Conservation (phyloP, 2,797 vertebrate species). For the Hapalemur alaotrensis region DNA sequence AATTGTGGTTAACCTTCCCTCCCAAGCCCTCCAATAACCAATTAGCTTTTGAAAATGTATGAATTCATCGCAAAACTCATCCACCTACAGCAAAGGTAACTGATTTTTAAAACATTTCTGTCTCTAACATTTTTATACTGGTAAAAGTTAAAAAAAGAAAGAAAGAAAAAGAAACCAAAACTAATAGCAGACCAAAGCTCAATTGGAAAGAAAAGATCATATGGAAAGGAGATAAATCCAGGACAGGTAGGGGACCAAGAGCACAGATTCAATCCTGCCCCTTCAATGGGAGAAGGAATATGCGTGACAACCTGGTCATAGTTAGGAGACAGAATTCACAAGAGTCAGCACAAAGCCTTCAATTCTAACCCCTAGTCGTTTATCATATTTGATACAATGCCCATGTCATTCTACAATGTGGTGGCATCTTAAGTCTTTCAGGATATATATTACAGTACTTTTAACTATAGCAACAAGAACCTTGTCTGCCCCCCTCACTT, state of each 20-base stretch:
- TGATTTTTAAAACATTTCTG: neutral
- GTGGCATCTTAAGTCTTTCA: neutral
- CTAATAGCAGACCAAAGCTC: neutral
- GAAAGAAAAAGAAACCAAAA: neutral
- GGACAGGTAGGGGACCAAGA: neutral
- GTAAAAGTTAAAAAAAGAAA: neutral
- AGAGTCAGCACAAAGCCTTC: neutral
- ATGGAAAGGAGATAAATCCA: neutral
- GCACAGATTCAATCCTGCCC: neutral
- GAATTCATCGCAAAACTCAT: neutral
- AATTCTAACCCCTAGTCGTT: neutral
- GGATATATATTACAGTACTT: neutral
- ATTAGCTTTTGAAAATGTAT: constrained; percentile 47
- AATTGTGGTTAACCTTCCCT: neutral
- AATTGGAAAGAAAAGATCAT: neutral
- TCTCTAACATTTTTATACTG: neutral
- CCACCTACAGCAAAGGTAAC: neutral
- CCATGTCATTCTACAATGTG: neutral
- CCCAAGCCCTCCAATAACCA: neutral
- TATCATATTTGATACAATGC: neutral
- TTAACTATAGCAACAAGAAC: neutral
- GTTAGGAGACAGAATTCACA: neutral
- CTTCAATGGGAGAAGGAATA: neutral
- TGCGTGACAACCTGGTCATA: neutral
- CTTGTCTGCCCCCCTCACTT: neutral